These are phyloP conservation scores for Toxotes jaculatrix DNA, from an alignment of 2,113 vertebrate genomes.

Conservation along the genomic window DNA sequence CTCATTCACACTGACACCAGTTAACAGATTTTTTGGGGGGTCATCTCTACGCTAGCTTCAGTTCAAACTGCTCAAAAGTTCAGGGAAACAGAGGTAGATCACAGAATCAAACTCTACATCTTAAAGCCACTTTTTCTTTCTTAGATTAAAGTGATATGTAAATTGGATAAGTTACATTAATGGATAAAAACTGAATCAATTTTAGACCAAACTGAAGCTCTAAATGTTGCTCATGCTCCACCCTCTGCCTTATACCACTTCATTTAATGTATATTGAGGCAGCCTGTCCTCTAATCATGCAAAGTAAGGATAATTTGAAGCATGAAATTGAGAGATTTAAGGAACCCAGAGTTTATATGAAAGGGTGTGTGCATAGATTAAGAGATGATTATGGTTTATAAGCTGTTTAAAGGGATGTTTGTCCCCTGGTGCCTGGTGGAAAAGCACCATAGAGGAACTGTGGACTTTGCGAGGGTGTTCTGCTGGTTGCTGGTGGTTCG, in stretches of 20 bases:
- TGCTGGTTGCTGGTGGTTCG: background rate
- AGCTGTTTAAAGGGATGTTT: slow-evolving; percentile 29
- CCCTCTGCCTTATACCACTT: slow-evolving; percentile 36
- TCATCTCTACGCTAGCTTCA: background rate
- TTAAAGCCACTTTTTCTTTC: background rate
- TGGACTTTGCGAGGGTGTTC: slow-evolving; percentile 44
- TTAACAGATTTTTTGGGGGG: background rate
- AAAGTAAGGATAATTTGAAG: slow-evolving; percentile 47
- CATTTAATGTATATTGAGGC: slow-evolving; percentile 38
- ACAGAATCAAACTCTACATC: background rate
- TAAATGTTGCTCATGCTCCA: slow-evolving; percentile 9
- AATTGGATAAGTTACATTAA: background rate
- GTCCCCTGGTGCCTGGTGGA: background rate
- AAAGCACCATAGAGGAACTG: slow-evolving; percentile 12
- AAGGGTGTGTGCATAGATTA: slow-evolving; percentile 33
- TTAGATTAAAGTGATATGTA: background rate
- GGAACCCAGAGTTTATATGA: slow-evolving; percentile 37
- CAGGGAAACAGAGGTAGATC: background rate
- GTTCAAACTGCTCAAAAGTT: background rate
- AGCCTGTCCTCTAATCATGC: slow-evolving; percentile 24
- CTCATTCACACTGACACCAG: background rate
- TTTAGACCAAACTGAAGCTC: background rate
- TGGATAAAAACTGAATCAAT: background rate
- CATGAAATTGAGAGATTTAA: slow-evolving; percentile 63
- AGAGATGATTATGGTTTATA: slow-evolving; percentile 9